Percentiles rank a stretch among this genome's conserved stretches.
Conservation (phyloP, 2,797 vertebrate species). For the Cheirogaleus major region DNA sequence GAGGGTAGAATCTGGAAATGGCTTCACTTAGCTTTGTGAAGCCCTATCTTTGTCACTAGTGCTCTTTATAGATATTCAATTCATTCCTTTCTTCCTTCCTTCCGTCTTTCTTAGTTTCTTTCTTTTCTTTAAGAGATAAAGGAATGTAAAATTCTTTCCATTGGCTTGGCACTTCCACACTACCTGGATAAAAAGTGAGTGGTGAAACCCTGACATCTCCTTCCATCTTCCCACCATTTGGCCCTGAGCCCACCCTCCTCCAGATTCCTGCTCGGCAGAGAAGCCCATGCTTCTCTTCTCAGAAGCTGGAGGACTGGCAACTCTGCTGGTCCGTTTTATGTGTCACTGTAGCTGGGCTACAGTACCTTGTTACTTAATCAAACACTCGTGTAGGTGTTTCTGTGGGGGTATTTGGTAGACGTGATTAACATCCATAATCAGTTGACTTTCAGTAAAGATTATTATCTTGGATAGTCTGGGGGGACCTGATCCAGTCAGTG, state of each 20-base stretch:
- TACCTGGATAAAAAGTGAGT: background rate
- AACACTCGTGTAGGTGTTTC: background rate
- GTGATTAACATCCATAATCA: background rate
- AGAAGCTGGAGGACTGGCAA: background rate
- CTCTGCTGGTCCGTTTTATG: background rate
- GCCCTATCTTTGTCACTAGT: background rate
- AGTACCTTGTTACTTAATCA: background rate
- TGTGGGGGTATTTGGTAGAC: background rate
- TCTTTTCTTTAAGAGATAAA: background rate
- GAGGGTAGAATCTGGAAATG: background rate
- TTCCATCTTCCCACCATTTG: background rate
- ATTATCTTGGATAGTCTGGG: background rate
- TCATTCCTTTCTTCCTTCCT: too few species aligned
- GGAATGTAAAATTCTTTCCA: background rate
- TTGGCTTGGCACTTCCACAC: background rate
- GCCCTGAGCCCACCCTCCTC: background rate
- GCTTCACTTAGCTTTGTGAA: background rate
- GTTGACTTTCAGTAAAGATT: background rate
- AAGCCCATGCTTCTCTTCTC: background rate
- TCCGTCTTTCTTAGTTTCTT: background rate
- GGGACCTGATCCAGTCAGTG: background rate
- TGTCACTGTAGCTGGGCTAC: background rate
- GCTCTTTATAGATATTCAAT: background rate
- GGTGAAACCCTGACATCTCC: background rate
- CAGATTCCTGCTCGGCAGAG: background rate